Evolutionary conservation across 2,113 vertebrate genomes (phyloP), one percentile per base, ranked within the genome.

Genomic region (Nycticryphes semicollaris): DNA sequence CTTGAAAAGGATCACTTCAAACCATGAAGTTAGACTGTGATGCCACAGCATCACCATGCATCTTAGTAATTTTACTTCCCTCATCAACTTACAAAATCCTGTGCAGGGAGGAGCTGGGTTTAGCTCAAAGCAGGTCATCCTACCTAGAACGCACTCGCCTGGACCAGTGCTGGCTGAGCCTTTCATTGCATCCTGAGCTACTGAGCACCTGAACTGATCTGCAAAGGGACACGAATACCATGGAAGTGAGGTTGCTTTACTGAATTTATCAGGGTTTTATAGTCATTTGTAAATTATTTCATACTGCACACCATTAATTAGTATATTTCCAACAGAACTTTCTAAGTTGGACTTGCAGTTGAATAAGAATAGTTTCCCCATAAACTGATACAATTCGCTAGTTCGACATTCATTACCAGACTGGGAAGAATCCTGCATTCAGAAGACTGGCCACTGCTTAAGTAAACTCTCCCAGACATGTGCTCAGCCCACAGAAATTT

Each of bases 401-500:
- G n/a, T 70, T 76, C 63, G 74, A 60, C 2, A 1, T 27, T 63
- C 16, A 7, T 31, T 33, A 31, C 82, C 60, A 66, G 67, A 94
- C 75, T 2, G 0, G n/a, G 63, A 92, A 27, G 67, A 93, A 92
- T 69, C 22, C 67, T 64, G 63, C 0, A 0, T 47, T 37, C 86
- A 74, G 28, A 41, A 47, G 54, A 45, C 50, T 74, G 37, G 91
- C 41, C 27, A 25, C 47, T 56, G 43, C 80, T 93, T 84, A 93
- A 94, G 95, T 51, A 93, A 90, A 80, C 53, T 51, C 60, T 74
- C 67, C 77, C 78, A 88, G 90, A 92, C 90, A 56, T 78, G 73
- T 33, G 80, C 86, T 95, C 92, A 90, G 80, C 72, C 83, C 73
- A 84, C 39, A 92, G 80, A 96, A 81, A 92, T 93, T 87, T 60